Percentiles rank a stretch among this genome's conserved stretches.
Conservation (phyloP, 1,140 invertebrate genomes). For the Orchestia grillus region DNA sequence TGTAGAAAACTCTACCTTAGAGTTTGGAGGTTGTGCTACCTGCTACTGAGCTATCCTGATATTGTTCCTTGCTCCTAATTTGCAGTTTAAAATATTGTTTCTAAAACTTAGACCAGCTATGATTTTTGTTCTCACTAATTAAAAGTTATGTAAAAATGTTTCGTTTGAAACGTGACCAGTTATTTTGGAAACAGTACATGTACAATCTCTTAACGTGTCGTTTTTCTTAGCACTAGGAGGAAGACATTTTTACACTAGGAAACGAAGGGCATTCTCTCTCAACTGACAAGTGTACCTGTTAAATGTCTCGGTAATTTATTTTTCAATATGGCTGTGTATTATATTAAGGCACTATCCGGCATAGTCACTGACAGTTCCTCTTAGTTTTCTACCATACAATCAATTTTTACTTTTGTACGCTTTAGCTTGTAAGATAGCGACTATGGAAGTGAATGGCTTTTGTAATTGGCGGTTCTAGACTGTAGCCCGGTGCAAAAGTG, state of each 20-base stretch:
- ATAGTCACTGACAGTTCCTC: slow-evolving; percentile 46
- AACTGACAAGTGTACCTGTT: neutral
- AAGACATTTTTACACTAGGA: neutral
- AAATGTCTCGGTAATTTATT: neutral
- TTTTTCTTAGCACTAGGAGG: neutral
- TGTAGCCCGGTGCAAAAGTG: neutral
- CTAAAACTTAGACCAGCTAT: too few species aligned
- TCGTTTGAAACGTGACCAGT: too few species aligned
- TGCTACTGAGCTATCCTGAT: too few species aligned
- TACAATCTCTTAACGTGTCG: neutral
- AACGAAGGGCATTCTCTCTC: neutral
- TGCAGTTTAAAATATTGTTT: too few species aligned
- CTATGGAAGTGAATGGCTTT: neutral
- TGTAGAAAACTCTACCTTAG: too few species aligned
- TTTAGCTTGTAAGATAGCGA: neutral
- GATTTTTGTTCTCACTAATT: too few species aligned
- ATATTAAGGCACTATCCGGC: neutral
- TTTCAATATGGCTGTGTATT: neutral
- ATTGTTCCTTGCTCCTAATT: too few species aligned
- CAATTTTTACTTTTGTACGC: neutral
- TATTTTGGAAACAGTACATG: too few species aligned
- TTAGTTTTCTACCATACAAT: neutral
- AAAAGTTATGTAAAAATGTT: too few species aligned
- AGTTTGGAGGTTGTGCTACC: too few species aligned
- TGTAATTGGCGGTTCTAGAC: neutral